Conservation (phyloP, 2,888 invertebrate genomes). For the Pecten maximus region DNA sequence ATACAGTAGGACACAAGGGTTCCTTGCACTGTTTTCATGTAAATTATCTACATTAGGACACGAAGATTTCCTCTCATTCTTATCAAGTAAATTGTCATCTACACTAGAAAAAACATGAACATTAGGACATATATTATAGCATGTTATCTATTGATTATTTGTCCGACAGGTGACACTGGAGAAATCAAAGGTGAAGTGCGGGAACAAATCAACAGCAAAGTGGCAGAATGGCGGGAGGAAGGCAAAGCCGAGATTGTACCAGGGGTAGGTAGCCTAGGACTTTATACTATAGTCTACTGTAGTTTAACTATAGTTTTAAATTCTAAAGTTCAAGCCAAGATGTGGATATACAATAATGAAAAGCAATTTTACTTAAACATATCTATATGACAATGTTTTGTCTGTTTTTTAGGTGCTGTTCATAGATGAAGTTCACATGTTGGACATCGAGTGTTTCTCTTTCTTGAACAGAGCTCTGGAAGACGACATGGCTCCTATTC, state of each 20-base stretch:
- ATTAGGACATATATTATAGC: too few species aligned
- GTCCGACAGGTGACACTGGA: constrained; percentile 93
- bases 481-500: constrained; percentile 97
- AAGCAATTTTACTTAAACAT: not conserved
- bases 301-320: too few species aligned
- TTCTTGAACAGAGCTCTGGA: constrained; percentile 98
- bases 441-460: constrained; percentile 99
- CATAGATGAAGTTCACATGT: constrained; percentile 98
- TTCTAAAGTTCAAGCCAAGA: too few species aligned
- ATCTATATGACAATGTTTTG: not conserved
- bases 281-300: too few species aligned
- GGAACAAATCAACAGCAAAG: constrained; percentile 98
- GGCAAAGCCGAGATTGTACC: constrained; percentile 99
- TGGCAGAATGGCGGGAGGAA: constrained; percentile 99
- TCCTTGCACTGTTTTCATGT: constrained; percentile 97
- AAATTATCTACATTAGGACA: constrained; percentile 36
- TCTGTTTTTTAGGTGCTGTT: constrained; percentile 87
- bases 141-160: too few species aligned
- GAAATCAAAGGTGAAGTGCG: constrained; percentile 98
- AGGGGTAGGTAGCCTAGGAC: constrained; percentile 88
- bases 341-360: too few species aligned
- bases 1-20: constrained; percentile 98
- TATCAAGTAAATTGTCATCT: too few species aligned
- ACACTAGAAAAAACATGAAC: too few species aligned
- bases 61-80: not conserved